These are phyloP conservation scores for Cygnus olor DNA, from an alignment of 2,797 vertebrate species.

Conservation along the genomic window DNA sequence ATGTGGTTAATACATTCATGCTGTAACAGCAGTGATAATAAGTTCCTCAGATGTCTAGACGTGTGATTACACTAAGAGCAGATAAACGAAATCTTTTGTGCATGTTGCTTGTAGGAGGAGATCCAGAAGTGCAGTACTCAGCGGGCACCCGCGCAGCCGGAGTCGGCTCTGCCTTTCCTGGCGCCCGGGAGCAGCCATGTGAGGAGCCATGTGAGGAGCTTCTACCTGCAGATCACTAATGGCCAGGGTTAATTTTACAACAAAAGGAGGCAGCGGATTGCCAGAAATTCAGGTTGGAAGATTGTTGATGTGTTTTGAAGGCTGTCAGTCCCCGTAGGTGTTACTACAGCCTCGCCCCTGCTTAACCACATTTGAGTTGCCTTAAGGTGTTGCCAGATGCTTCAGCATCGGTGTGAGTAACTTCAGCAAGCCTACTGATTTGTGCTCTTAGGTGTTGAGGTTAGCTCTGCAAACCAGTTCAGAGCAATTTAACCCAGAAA, in stretches of 20 bases:
- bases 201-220: not conserved
- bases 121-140: not conserved
- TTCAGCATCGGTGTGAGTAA: not conserved
- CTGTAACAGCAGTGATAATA: not conserved
- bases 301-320: not conserved
- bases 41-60: not conserved
- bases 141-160: accelerated
- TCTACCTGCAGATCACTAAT: not conserved
- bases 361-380: not conserved
- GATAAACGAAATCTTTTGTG: not conserved
- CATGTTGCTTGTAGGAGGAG: not conserved
- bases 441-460: not conserved
- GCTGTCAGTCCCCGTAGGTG: not conserved
- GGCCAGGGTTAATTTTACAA: not conserved
- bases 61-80: not conserved
- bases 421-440: not conserved
- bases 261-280: not conserved
- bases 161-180: not conserved
- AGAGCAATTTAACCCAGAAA: not conserved
- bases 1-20: not conserved
- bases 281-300: not conserved
- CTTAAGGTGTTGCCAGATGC: not conserved
- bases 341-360: not conserved
- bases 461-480: not conserved
- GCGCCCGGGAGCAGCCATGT: accelerated